Conservation (phyloP, 2,797 vertebrate species). For the Sebastes ruberrimus region DNA sequence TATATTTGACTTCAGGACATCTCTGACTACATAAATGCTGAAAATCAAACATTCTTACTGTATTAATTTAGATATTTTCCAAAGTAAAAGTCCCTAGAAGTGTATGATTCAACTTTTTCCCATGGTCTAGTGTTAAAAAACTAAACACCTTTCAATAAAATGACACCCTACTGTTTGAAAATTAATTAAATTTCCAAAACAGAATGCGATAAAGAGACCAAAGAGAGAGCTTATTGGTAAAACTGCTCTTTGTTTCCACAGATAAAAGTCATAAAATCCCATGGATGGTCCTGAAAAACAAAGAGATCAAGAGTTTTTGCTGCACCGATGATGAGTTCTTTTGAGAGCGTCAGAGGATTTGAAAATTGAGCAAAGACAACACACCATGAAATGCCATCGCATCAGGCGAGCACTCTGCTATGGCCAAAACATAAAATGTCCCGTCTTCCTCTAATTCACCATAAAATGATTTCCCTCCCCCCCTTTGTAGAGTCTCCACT, state of each 20-base stretch:
- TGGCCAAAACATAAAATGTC: slow-evolving; percentile 41
- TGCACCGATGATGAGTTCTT: slow-evolving; percentile 37
- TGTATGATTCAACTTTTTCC: too few species aligned
- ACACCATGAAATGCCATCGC: slow-evolving; percentile 66
- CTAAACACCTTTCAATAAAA: slow-evolving; percentile 53
- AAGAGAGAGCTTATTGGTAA: background rate
- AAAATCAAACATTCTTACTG: background rate
- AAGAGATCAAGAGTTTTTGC: slow-evolving; percentile 30
- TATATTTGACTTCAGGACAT: too few species aligned
- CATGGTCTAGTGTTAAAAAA: too few species aligned
- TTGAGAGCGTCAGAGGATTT: slow-evolving; percentile 26
- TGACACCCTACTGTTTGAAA: slow-evolving; percentile 52
- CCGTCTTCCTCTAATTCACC: slow-evolving; percentile 66
- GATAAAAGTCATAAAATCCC: slow-evolving; percentile 33
- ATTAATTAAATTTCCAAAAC: slow-evolving; percentile 64
- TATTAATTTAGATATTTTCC: too few species aligned
- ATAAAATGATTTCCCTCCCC: slow-evolving; percentile 72
- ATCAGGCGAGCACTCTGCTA: slow-evolving; percentile 25
- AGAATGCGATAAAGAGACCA: slow-evolving; percentile 29
- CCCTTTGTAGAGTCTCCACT: slow-evolving; percentile 21
- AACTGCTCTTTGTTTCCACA: slow-evolving; percentile 46
- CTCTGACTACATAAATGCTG: too few species aligned
- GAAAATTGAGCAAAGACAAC: slow-evolving; percentile 64
- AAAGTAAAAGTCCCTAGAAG: too few species aligned
- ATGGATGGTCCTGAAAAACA: background rate